These are phyloP conservation scores for Salvelinus namaycush DNA, from an alignment of 2,113 vertebrate genomes.

Conservation along the genomic window DNA sequence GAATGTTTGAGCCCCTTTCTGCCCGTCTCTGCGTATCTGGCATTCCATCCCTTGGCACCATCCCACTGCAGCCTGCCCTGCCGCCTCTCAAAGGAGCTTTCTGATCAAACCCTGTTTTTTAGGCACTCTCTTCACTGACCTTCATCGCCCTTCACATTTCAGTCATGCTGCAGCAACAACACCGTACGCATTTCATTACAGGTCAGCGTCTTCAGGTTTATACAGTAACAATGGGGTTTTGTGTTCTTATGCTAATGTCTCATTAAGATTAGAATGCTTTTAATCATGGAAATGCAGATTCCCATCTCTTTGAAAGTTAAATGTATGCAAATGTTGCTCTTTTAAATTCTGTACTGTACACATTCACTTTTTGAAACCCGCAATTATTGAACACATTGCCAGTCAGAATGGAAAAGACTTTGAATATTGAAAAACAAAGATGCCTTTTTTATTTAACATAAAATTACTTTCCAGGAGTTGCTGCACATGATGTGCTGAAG, in stretches of 20 bases:
- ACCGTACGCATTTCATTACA: neutral
- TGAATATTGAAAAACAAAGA: neutral
- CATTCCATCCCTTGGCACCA: conserved; percentile 21
- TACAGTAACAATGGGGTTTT: neutral
- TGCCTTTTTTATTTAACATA: neutral
- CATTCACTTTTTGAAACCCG: neutral
- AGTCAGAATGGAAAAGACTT: neutral
- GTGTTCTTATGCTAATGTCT: conserved; percentile 4
- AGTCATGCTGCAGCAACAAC: neutral
- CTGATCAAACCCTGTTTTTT: no score
- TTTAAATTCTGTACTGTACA: neutral
- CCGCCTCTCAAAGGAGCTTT: no score
- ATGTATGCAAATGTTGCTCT: neutral
- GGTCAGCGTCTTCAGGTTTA: neutral
- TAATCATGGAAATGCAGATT: no score
- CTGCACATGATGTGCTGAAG: no score
- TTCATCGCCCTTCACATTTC: no score
- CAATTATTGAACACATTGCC: conserved; percentile 2
- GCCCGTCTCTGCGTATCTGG: neutral
- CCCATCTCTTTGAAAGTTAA: neutral
- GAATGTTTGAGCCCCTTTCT: neutral
- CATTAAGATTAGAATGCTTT: neutral
- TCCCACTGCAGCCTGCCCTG: no score
- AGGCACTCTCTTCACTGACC: no score
- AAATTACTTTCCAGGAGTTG: neutral